Evolutionary conservation across 2,888 invertebrate genomes (phyloP), one percentile per base, ranked within the genome.

Genomic region (Globia sparganii): DNA sequence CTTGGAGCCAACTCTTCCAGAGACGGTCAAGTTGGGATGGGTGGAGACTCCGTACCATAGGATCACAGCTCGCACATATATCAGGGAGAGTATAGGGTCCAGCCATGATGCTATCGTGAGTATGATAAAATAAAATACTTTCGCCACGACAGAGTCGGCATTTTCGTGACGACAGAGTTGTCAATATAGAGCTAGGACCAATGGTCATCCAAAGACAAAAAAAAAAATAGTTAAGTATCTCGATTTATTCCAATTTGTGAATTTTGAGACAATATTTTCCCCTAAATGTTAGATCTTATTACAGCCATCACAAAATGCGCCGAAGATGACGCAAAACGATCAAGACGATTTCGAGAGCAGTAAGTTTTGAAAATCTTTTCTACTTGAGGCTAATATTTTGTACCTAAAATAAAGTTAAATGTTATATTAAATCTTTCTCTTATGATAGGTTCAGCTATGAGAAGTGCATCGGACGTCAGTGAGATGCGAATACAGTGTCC

Each of bases 41-140:
- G 94, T 95, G 43, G 88, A 90, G 74, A 95, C 96, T 9, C 93
- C 93, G 1, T 93, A 84, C 89, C 95, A 96, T 81, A 85, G 79
- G 69, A 61, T 95, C 11, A 80, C 86, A 0, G 87, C 92, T 0
- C 77, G 87, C 49, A 83, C 91, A 4, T 94, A 90, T 83, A 82
- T 91, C 34, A 90, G 84, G 31, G 90, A 91, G 34, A 61, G 37
- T 31, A 56, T 86, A 53, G 83, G 69, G 0, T 89, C 92, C 71
- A 95, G 94, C 75, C 83, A 90, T 37, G 94, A 94, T 68, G 93
- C 92, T 71, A 91, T 90, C 49, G 95, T 95, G 56, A 92, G 93
- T 90, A 65, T n/a, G n/a, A 56, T 56, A 56, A n/a, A 53, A 11
- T 53, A 25, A 53, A 53, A 53, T 11, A n/a, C 25, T 53, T 53